A percentile compares a stretch with the other conserved stretches of the same genome.
These are phyloP conservation scores for Drosophila truncata DNA, from an alignment of 1,140 invertebrate genomes.

Conservation along the genomic window DNA sequence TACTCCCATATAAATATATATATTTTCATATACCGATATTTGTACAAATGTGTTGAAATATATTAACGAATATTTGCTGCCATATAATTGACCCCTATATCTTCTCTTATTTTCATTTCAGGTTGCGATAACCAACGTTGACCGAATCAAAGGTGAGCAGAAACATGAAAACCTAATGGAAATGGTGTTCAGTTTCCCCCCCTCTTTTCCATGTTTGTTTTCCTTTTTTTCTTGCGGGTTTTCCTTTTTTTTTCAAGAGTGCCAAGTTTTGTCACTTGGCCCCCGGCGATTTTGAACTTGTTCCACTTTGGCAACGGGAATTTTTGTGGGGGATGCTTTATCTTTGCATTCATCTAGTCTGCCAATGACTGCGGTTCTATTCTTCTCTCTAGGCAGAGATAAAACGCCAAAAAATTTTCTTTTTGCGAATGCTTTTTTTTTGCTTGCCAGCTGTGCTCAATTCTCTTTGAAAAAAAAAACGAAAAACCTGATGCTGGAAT, in stretches of 20 bases:
- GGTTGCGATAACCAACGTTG: slow-evolving; percentile 46
- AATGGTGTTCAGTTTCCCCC: slow-evolving; percentile 1
- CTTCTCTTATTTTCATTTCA: slow-evolving; percentile 30
- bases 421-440: slow-evolving; percentile 30
- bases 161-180: slow-evolving; percentile 17
- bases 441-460: slow-evolving; percentile 39
- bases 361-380: slow-evolving; percentile 33
- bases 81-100: slow-evolving; percentile 31
- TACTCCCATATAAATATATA: slow-evolving; percentile 16
- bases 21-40: slow-evolving; percentile 9
- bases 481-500: slow-evolving; percentile 48
- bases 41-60: background rate
- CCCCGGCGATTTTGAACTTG: slow-evolving; percentile 65
- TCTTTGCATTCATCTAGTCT: slow-evolving; percentile 35
- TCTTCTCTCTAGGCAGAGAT: slow-evolving; percentile 39
- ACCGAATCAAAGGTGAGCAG: slow-evolving; percentile 43
- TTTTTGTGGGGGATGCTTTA: slow-evolving; percentile 35
- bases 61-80: background rate
- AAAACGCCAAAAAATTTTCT: slow-evolving; percentile 38
- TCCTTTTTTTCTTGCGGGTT: slow-evolving; percentile 5
- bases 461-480: slow-evolving; percentile 20
- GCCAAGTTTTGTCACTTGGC: slow-evolving; percentile 48
- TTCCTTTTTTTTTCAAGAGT: slow-evolving; percentile 26
- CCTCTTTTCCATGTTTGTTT: slow-evolving; percentile 7
- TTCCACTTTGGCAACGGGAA: slow-evolving; percentile 48